Evolutionary conservation across 2,797 vertebrate species (phyloP), one percentile per base, ranked within the genome.

Genomic region (Podarcis siculus): DNA sequence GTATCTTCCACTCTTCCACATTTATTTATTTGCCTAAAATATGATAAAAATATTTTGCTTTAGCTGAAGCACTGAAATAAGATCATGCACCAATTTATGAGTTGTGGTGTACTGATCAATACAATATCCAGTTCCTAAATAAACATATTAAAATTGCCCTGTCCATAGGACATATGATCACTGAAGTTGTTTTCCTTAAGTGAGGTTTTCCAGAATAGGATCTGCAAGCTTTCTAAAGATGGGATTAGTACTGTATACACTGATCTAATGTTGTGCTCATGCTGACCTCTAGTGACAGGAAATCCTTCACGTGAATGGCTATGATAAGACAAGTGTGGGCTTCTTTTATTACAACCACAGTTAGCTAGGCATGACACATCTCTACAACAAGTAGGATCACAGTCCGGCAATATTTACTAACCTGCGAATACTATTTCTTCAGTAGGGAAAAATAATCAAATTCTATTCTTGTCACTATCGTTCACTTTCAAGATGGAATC

Each of bases 51-150:
- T 69, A 79, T 71, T 35, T 80, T 80, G 25, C 17, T 93, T 81
- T 93, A 85, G 90, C 90, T 82, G 85, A 90, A 92, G 25, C 86
- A 92, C 79, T 89, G 90, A 86, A 27, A 66, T 85, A 89, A 87
- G 80, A 86, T 75, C 86, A 91, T 85, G 88, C 67, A 87, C 67
- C 25, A 49, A 21, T 76, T 82, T 79, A 19, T 93, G 81, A 69
- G 69, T 90, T 94, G 91, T 91, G 90, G 90, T 92, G 0, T 1
- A 39, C 86, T 37, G 76, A 83, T 32, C 55, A 61, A 39, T 83
- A 4, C 15, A 85, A 67, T 88, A 91, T 79, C 58, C 25, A 61
- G 32, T 64, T 61, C 75, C 49, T 88, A 42, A 86, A 80, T 42
- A 67, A 0, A 6, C 73, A 73, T 45, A 87, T 72, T 90, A 90